Evolutionary conservation across 2,888 invertebrate genomes (phyloP).

Genomic region (Deilephila porcellus): DNA sequence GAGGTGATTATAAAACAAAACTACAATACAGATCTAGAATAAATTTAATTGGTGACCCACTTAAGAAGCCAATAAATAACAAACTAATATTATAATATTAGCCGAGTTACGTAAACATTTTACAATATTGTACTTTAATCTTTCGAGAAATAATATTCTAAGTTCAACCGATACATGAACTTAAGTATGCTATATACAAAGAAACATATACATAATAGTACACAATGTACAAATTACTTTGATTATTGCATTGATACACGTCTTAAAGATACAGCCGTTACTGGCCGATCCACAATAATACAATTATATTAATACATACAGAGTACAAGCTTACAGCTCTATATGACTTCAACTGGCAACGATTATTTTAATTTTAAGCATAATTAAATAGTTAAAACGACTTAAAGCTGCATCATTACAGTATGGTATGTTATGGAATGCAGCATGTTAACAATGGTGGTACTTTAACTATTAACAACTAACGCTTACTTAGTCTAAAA

Average conservation of each 20-base stretch:
- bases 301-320: conserved; percentile 38
- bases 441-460: conserved; percentile 31
- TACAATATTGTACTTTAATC: conserved; percentile 59
- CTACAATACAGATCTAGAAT: conserved; percentile 72
- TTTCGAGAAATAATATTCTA: conserved; percentile 39
- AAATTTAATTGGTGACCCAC: conserved; percentile 64
- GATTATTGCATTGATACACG: conserved; percentile 33
- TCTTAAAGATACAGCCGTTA: conserved; percentile 42
- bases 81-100: conserved; percentile 41
- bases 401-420: conserved; percentile 27
- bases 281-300: conserved; percentile 44
- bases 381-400: conserved; percentile 30
- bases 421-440: conserved; percentile 30
- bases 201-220: conserved; percentile 53
- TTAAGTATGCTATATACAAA: conserved; percentile 69
- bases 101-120: conserved; percentile 20
- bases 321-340: conserved; percentile 23
- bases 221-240: conserved; percentile 61
- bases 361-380: conserved; percentile 29
- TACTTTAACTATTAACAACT: conserved; percentile 41
- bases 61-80: conserved; percentile 63
- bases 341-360: conserved; percentile 30
- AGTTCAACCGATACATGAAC: conserved; percentile 46
- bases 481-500: conserved; percentile 52
- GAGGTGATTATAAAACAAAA: conserved; percentile 46